Evolutionary conservation across 2,888 invertebrate genomes (phyloP).

Genomic region (Volucella inflata): DNA sequence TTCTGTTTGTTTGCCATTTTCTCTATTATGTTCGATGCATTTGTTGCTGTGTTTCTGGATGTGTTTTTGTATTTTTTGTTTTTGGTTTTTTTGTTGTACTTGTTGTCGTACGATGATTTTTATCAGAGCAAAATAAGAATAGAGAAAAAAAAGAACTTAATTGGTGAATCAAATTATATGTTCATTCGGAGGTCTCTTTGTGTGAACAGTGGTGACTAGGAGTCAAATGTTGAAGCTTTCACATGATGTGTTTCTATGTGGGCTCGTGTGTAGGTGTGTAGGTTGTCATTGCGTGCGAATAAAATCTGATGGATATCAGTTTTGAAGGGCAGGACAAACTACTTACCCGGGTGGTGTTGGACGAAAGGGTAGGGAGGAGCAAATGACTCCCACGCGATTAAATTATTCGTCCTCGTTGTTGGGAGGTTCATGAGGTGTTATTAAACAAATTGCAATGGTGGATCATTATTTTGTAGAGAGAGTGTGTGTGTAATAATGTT

Average conservation of each 20-base stretch:
- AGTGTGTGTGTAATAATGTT: constrained; percentile 35
- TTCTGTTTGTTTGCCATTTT: constrained; percentile 25
- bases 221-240: constrained; percentile 51
- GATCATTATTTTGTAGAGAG: constrained; percentile 53
- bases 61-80: constrained; percentile 16
- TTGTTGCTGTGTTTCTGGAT: constrained; percentile 17
- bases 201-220: constrained; percentile 37
- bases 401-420: constrained; percentile 70
- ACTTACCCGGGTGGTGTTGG: background rate
- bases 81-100: constrained; percentile 8
- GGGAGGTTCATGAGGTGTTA: constrained; percentile 62
- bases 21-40: constrained; percentile 26
- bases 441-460: constrained; percentile 71
- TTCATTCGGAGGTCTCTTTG: constrained; percentile 54
- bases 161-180: constrained; percentile 72
- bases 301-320: constrained; percentile 66
- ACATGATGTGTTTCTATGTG: background rate
- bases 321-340: constrained; percentile 59
- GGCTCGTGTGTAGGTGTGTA: constrained; percentile 6
- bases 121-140: constrained; percentile 52
- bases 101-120: constrained; percentile 56
- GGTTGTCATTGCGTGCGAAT: constrained; percentile 65
- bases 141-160: constrained; percentile 54
- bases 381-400: constrained; percentile 71
- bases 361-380: constrained; percentile 11